These are phyloP conservation scores for Oncorhynchus masou DNA, from an alignment of 2,113 vertebrate species.

Conservation along the genomic window DNA sequence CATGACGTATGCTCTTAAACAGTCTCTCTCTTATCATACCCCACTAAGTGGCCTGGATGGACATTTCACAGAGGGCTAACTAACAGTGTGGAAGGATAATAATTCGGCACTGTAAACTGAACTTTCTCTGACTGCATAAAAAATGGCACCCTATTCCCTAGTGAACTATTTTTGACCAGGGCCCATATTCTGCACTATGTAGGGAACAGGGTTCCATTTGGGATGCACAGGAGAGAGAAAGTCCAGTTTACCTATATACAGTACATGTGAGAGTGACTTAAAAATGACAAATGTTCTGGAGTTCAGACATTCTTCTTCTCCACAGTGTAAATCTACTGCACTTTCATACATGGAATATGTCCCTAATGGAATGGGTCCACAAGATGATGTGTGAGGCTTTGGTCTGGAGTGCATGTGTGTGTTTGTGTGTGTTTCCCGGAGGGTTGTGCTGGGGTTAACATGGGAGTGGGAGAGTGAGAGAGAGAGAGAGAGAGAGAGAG, in stretches of 20 bases:
- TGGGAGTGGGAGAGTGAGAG: constrained; percentile 3
- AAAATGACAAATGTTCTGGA: background rate
- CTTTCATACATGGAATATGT: too few relatives aligned
- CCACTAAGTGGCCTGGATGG: constrained; percentile 7
- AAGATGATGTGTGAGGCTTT: background rate
- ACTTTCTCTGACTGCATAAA: too few relatives aligned
- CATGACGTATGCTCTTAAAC: constrained; percentile 51
- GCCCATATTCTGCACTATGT: too few relatives aligned
- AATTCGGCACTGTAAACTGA: background rate
- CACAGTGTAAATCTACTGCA: too few relatives aligned
- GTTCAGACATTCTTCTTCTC: too few relatives aligned
- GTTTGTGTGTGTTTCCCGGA: background rate
- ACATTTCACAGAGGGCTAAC: constrained; percentile 14
- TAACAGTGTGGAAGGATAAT: background rate
- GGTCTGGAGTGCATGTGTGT: background rate
- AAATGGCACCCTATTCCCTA: too few relatives aligned
- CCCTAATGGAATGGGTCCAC: too few relatives aligned
- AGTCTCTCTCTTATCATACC: constrained; percentile 24
- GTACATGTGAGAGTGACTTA: background rate
- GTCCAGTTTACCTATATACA: background rate
- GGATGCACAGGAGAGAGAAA: background rate
- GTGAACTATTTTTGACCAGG: too few relatives aligned
- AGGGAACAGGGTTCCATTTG: background rate
- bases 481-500: constrained; percentile 20
- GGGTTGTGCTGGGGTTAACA: constrained; percentile 7